Percentiles rank a stretch among this genome's conserved stretches.
Evolutionary conservation across 1,140 invertebrate species (phyloP).

Genomic region (Rhagoletis pomonella): DNA sequence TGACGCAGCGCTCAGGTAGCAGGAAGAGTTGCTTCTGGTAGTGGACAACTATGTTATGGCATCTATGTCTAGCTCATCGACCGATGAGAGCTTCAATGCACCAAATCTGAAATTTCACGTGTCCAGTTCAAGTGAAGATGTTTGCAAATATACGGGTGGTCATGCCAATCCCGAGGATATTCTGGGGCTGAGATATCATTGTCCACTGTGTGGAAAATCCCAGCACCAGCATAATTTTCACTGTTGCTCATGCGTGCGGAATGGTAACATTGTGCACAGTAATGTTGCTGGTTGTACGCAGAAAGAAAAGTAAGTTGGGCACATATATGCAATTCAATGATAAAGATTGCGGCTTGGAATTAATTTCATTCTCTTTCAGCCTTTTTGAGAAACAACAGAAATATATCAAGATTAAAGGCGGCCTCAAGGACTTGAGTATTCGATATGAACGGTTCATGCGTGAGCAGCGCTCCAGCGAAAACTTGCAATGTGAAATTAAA

Average conservation of each 20-base stretch:
- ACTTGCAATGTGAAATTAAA: conserved; percentile 79
- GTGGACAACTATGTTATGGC: conserved; percentile 40
- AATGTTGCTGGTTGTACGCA: conserved; percentile 22
- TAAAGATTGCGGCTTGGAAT: too few relatives aligned
- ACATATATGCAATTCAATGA: background rate
- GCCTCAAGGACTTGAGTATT: conserved; percentile 75
- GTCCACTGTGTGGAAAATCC: conserved; percentile 2
- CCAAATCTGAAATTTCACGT: conserved; percentile 33
- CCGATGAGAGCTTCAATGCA: conserved; percentile 33
- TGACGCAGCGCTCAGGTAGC: conserved; percentile 19
- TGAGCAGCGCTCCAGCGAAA: conserved; percentile 77
- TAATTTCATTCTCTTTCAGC: conserved; percentile 66
- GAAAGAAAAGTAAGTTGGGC: conserved; percentile 8
- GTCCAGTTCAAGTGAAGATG: conserved; percentile 40
- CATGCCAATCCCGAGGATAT: background rate
- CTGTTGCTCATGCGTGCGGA: conserved; percentile 23
- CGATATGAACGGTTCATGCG: conserved; percentile 76
- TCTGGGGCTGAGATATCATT: background rate
- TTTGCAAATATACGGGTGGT: background rate
- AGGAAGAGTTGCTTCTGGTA: background rate
- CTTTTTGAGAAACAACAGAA: conserved; percentile 79
- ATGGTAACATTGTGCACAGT: conserved; percentile 35
- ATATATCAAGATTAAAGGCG: conserved; percentile 76
- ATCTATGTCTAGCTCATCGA: conserved; percentile 29
- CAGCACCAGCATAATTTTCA: conserved; percentile 3